Conservation (phyloP, 2,888 invertebrate species). For the Phaonia tiefii region DNA sequence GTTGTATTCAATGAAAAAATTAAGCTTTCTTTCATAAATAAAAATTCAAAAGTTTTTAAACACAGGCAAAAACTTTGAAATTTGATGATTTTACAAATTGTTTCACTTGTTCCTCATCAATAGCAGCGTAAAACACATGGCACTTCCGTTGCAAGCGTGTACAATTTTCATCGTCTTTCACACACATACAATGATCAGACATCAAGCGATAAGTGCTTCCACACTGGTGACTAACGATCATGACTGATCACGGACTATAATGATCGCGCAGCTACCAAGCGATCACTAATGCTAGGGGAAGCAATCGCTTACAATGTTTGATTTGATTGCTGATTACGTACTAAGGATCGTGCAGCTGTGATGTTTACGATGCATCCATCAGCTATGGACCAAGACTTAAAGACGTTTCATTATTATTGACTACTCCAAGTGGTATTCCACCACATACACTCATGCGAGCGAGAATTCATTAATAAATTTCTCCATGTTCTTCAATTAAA, state of each 20-base stretch:
- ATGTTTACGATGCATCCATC: not conserved
- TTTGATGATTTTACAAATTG: too few species aligned
- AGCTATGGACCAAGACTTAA: not conserved
- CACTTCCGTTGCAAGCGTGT: constrained; percentile 49
- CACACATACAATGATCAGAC: constrained; percentile 21
- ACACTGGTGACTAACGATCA: not conserved
- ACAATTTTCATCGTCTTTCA: constrained; percentile 26
- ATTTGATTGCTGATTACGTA: not conserved
- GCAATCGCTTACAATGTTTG: not conserved
- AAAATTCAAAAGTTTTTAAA: too few species aligned
- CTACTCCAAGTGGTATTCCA: not conserved
- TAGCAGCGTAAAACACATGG: constrained; percentile 12
- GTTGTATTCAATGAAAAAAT: too few species aligned
- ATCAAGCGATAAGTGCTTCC: not conserved
- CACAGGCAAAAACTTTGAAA: too few species aligned
- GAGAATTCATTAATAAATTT: constrained; percentile 3
- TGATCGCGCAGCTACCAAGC: not conserved
- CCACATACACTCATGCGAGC: not conserved
- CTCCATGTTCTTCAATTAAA: constrained; percentile 35
- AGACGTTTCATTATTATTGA: not conserved
- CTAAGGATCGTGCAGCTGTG: not conserved
- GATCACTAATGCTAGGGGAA: not conserved
- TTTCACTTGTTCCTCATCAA: too few species aligned
- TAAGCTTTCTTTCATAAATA: too few species aligned
- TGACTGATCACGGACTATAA: not conserved